These are phyloP conservation scores for Spilosoma lubricipeda DNA, from an alignment of 2,888 invertebrate genomes.

Conservation along the genomic window DNA sequence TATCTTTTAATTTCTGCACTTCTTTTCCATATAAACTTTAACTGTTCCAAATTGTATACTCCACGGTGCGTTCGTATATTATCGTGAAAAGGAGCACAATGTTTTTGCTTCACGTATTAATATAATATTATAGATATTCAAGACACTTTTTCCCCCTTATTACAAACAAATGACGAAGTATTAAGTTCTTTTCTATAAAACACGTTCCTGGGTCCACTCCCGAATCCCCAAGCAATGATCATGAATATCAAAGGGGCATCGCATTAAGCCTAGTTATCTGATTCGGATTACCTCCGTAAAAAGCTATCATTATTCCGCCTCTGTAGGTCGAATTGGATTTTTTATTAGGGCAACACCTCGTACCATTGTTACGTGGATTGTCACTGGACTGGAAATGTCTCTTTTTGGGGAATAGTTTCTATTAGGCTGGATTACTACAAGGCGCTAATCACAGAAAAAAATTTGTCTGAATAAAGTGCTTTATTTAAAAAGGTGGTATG, in stretches of 20 bases:
- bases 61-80: too few relatives aligned
- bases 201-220: conserved; percentile 47
- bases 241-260: conserved; percentile 83
- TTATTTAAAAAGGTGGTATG: background rate
- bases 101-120: too few relatives aligned
- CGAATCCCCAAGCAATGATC: conserved; percentile 68
- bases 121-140: too few relatives aligned
- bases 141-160: background rate
- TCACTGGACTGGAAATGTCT: conserved; percentile 67
- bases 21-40: too few relatives aligned
- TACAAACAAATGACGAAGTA: background rate
- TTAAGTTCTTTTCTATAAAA: conserved; percentile 27
- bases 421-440: background rate
- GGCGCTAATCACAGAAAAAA: background rate
- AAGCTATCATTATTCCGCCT: conserved; percentile 84
- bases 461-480: too few relatives aligned
- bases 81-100: too few relatives aligned
- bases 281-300: conserved; percentile 83
- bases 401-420: conserved; percentile 34
- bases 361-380: conserved; percentile 67
- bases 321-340: conserved; percentile 76
- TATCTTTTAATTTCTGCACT: too few relatives aligned
- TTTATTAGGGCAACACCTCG: conserved; percentile 81
- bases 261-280: conserved; percentile 75
- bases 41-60: too few relatives aligned